Evolutionary conservation across 2,113 vertebrate genomes (phyloP), one percentile per base, ranked within the genome.

Genomic region (Tachysurus vachellii): DNA sequence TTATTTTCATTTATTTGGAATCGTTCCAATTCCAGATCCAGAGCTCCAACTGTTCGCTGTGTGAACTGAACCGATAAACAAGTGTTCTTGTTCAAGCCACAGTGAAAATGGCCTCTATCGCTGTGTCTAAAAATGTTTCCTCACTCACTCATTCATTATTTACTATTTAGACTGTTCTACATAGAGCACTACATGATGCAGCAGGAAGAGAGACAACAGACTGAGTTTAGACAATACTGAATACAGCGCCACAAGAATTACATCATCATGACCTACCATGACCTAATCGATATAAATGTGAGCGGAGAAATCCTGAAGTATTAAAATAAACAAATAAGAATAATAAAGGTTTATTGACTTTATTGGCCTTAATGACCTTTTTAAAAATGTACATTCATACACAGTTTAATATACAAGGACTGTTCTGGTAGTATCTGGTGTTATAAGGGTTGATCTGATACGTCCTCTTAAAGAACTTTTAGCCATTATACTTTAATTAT

Each of bases 141-240:
- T 80, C 53, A 4, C 31, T 42, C 28, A 36, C 77, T 59, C 56
- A 36, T 80, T 57, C 19, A 57, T 59, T 80, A 80, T 80, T 80
- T 80, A 80, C 77, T 59, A 57, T 57, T 80, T 12, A 9, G n/a
- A 31, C n/a, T 56, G 76, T 79, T 79, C 14, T 56, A 79, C 53
- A 79, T 56, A 56, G 76, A 28, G 50, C 76, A 79, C 50, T 56
- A 19, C 26, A 79, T 79, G n/a, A 28, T 26, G 14, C 26, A 28
- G 75, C 26, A 53, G 50, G 26, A 50, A 76, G 17, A 4, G 5
- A 19, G 14, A 71, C 17, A 44, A 23, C 71, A 47, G 21, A 50
- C 21, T 75, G 21, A 50, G 47, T 50, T 50, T 50, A 75, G 71
- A 11, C 44, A 75, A 75, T 47, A 47, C 11, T 44, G 7, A 44